phyloP scores from a whole-genome alignment of 2,888 invertebrate genomes.

The Zaprionus obscuricornis region DNA sequence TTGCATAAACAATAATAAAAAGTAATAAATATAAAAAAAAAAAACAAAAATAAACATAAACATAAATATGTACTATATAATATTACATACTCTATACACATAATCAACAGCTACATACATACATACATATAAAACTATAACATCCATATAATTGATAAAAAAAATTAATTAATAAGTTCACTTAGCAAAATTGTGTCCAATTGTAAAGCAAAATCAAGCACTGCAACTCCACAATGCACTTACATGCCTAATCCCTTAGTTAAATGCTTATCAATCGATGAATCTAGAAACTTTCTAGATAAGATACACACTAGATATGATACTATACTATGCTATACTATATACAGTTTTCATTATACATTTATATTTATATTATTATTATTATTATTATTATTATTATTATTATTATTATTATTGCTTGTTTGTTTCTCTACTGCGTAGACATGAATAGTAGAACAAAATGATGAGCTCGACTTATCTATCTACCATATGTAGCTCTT shows the following conservation, averaged over 20 bases:
- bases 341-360: neutral
- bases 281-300: constrained; percentile 5
- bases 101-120: too few relatives aligned
- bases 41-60: too few relatives aligned
- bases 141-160: constrained; percentile 13
- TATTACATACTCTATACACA: too few relatives aligned
- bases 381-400: too few relatives aligned
- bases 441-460: constrained; percentile 20
- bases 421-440: constrained; percentile 18
- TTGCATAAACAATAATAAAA: constrained; percentile 48
- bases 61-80: too few relatives aligned
- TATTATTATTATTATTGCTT: constrained; percentile 7
- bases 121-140: too few relatives aligned
- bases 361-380: constrained; percentile 5
- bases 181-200: constrained; percentile 68
- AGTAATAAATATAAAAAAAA: too few relatives aligned
- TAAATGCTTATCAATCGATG: constrained; percentile 35
- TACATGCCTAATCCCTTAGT: constrained; percentile 41
- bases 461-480: constrained; percentile 16
- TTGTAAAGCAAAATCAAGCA: constrained; percentile 47
- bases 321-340: too few relatives aligned
- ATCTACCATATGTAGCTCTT: neutral
- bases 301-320: constrained; percentile 36
- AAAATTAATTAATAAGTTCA: constrained; percentile 31
- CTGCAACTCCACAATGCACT: constrained; percentile 24